A percentile compares a stretch with the other conserved stretches of the same genome.
phyloP scores from a whole-genome alignment of 1,140 invertebrate species.

The Drosophila persimilis region DNA sequence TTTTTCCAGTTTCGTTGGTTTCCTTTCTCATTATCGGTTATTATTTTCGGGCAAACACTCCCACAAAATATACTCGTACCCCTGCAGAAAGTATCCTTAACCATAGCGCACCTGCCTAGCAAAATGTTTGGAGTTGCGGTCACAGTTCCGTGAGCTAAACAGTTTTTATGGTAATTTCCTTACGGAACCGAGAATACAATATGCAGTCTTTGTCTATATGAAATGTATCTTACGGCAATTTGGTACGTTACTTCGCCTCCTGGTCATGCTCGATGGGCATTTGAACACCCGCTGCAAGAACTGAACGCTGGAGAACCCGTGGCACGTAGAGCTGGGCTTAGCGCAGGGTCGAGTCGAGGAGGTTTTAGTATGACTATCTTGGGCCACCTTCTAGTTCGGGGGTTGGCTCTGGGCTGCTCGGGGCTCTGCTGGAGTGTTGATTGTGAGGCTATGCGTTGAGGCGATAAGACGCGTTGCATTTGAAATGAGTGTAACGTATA shows the following conservation, averaged over 20 bases:
- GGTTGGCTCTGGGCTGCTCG: slow-evolving; percentile 26
- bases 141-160: slow-evolving; percentile 70
- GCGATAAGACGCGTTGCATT: slow-evolving; percentile 73
- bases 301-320: slow-evolving; percentile 44
- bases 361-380: slow-evolving; percentile 40
- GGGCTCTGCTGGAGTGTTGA: slow-evolving; percentile 24
- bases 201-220: slow-evolving; percentile 17
- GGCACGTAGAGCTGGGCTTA: slow-evolving; percentile 37
- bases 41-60: slow-evolving; percentile 8
- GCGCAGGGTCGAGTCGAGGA: background rate
- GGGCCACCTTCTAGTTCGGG: slow-evolving; percentile 19
- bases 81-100: slow-evolving; percentile 47
- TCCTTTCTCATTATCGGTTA: background rate
- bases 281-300: slow-evolving; percentile 23
- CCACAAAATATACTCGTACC: slow-evolving; percentile 8
- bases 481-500: slow-evolving; percentile 78
- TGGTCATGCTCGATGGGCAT: slow-evolving; percentile 65
- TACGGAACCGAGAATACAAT: slow-evolving; percentile 35
- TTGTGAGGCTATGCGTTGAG: slow-evolving; percentile 47
- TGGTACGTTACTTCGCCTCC: slow-evolving; percentile 60
- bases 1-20: background rate
- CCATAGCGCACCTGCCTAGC: slow-evolving; percentile 61
- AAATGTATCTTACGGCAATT: slow-evolving; percentile 51
- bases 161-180: slow-evolving; percentile 78
- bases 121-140: slow-evolving; percentile 62